A percentile compares a stretch with the other conserved stretches of the same genome.
These are phyloP conservation scores for Anableps anableps DNA, from an alignment of 2,797 vertebrate species.

Conservation along the genomic window DNA sequence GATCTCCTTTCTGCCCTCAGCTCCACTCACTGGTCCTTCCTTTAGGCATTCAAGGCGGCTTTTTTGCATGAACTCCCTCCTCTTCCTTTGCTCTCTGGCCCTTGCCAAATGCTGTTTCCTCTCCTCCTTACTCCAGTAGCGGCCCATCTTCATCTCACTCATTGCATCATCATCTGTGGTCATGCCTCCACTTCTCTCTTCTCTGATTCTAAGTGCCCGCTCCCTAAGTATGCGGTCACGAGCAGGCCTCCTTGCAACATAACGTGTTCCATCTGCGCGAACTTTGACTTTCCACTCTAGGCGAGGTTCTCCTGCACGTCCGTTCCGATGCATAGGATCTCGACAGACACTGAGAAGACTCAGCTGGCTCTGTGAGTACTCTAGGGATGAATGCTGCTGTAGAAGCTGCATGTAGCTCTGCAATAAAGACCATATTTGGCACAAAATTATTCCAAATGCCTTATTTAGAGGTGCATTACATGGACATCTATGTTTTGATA, in stretches of 20 bases:
- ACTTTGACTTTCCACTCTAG: conserved; percentile 98
- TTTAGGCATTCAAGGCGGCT: conserved; percentile 93
- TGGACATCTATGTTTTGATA: background rate
- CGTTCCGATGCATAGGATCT: conserved; percentile 78
- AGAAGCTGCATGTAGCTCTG: conserved; percentile 97
- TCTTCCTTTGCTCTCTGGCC: conserved; percentile 91
- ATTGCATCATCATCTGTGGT: conserved; percentile 93
- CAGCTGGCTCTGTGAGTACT: conserved; percentile 95
- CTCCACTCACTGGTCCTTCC: conserved; percentile 83
- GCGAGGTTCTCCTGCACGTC: conserved; percentile 82
- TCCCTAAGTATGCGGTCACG: conserved; percentile 93
- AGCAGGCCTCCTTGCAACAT: conserved; percentile 92
- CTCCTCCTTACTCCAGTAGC: conserved; percentile 98
- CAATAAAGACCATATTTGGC: conserved; percentile 48
- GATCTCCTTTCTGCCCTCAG: conserved; percentile 87
- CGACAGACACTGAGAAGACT: conserved; percentile 91
- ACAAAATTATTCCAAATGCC: background rate
- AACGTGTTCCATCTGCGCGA: conserved; percentile 91
- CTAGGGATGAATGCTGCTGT: conserved; percentile 93
- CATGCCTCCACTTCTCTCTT: conserved; percentile 93
- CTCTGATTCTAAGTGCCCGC: conserved; percentile 93
- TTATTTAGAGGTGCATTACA: background rate
- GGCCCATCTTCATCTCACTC: conserved; percentile 97
- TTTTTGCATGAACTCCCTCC: conserved; percentile 95
- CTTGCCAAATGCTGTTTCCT: conserved; percentile 92